Evolutionary conservation across 2,113 vertebrate species (phyloP), one percentile per base, ranked within the genome.

Genomic region (Macroglossus sobrinus): DNA sequence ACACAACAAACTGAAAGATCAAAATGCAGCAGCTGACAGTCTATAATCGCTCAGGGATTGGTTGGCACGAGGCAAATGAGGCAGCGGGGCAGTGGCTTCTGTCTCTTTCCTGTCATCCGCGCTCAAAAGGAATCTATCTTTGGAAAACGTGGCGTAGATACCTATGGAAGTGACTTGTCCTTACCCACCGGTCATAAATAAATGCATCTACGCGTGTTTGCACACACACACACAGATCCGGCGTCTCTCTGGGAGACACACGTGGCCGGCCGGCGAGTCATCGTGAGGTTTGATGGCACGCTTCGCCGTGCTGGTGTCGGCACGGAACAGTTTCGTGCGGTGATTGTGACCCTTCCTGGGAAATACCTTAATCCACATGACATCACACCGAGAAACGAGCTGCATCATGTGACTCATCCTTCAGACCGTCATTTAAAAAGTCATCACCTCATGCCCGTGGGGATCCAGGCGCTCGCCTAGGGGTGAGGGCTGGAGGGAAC

Each of bases 21-120:
- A 2, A 13, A 15, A 14, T 4, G 2, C 0, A 1, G 4, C 0
- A 5, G 5, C 5, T 26, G 35, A 26, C 4, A 13, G 5, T 22
- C 75, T 33, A 28, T 10, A 0, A 30, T n/a, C n/a, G n/a, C n/a
- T n/a, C n/a, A n/a, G n/a, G n/a, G n/a, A n/a, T n/a, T n/a, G n/a
- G n/a, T n/a, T n/a, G n/a, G 38, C 64, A 4, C 5, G 4, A 28
- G 78, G 21, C 16, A 61, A 2, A 4, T 11, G 19, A 80, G 28
- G 6, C 3, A 13, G 12, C 16, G 18, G 53, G 35, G 19, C 38
- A 15, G 7, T 57, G 3, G 13, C 24, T 76, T 75, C n/a, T 35
- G 63, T n/a, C 2, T 85, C 9, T 26, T 38, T 33, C 57, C 21
- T 30, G 35, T 24, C 28, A 30, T 40, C 19, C 14, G 13, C 8